These are phyloP conservation scores for Muraenolepis orangiensis DNA, from an alignment of 2,797 vertebrate species.

Conservation along the genomic window DNA sequence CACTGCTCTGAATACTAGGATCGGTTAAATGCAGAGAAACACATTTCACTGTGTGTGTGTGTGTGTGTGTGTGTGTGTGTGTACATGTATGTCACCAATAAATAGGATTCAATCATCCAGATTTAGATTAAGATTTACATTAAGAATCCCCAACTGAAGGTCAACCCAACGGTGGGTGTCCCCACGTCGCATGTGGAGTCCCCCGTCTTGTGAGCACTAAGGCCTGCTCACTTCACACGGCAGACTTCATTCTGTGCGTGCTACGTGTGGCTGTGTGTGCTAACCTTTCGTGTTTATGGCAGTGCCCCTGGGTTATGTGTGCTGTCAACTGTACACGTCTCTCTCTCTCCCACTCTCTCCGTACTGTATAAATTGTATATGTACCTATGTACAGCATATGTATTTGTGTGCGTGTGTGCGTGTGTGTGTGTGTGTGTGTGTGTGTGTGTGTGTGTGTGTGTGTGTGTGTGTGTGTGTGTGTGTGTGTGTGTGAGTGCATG, in stretches of 20 bases:
- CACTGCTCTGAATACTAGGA: no score
- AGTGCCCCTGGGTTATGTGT: neutral
- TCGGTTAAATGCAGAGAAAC: no score
- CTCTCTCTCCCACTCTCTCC: neutral
- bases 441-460: neutral
- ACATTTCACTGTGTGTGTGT: no score
- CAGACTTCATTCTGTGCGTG: neutral
- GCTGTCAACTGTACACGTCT: neutral
- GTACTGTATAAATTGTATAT: neutral
- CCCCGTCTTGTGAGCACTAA: no score
- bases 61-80: no score
- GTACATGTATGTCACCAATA: no score
- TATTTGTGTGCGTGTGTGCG: neutral
- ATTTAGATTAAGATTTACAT: no score
- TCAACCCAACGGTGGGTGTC: neutral
- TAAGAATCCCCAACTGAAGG: neutral
- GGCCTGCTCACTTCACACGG: neutral
- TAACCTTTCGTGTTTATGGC: neutral
- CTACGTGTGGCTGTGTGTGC: neutral
- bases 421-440: neutral
- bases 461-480: neutral
- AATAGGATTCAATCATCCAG: no score
- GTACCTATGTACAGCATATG: neutral
- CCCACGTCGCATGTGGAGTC: neutral
- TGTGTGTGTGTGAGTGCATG: slow-evolving; percentile 9